Evolutionary conservation across 2,113 vertebrate genomes (phyloP).

Genomic region (Catagonus wagneri): DNA sequence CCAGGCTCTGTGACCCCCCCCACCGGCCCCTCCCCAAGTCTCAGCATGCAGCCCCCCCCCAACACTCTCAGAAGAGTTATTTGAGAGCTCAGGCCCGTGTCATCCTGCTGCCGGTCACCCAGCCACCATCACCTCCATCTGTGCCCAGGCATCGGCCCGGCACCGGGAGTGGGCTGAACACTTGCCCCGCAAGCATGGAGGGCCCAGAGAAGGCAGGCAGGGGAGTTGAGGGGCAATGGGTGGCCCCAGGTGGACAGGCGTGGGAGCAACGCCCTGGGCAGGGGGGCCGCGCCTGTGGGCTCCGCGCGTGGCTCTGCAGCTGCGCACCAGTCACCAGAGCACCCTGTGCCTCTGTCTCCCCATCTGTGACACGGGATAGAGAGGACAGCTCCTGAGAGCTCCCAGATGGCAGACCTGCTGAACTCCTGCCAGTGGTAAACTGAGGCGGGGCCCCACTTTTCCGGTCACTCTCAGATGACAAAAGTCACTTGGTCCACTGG

Average conservation of each 20-base stretch:
- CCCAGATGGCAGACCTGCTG: fast-evolving
- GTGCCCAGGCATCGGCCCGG: background rate
- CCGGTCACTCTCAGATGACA: background rate
- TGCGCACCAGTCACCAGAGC: background rate
- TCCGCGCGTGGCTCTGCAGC: fast-evolving
- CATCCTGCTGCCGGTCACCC: background rate
- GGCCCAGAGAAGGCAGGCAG: background rate
- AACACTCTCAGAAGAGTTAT: background rate
- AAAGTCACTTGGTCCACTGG: background rate
- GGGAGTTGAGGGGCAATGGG: background rate
- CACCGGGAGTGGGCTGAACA: background rate
- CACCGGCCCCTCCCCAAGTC: too few species aligned
- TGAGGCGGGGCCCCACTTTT: background rate
- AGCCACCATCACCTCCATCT: background rate
- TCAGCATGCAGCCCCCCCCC: too few species aligned
- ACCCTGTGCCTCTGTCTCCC: background rate
- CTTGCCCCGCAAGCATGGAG: background rate
- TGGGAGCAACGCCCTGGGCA: background rate
- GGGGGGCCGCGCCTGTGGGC: fast-evolving
- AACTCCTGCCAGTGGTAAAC: background rate
- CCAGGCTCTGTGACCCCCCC: background rate
- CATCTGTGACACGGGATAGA: background rate
- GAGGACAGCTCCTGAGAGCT: background rate
- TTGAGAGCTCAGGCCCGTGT: background rate
- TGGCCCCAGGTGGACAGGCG: background rate